These are phyloP conservation scores for Pycnomerus fuliginosus DNA, from an alignment of 2,888 invertebrate species.

Conservation along the genomic window DNA sequence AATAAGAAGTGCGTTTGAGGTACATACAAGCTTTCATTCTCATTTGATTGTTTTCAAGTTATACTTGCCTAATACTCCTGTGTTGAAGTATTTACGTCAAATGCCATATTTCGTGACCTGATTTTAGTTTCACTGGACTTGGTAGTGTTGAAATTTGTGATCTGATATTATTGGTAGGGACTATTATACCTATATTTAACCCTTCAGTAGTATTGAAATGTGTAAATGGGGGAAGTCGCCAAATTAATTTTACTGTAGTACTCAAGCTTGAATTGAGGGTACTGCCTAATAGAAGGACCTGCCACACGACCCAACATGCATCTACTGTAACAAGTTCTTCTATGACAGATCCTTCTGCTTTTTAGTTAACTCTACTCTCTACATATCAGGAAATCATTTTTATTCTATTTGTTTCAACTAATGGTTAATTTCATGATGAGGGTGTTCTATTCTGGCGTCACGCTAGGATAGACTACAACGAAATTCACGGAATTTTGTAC, in stretches of 20 bases:
- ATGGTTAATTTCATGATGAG: no score
- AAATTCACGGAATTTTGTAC: no score
- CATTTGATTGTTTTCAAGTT: conserved; percentile 3
- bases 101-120: conserved; percentile 21
- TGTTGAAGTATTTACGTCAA: conserved; percentile 7
- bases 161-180: background rate
- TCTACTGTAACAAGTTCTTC: no score
- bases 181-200: background rate
- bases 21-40: background rate
- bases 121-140: conserved; percentile 6
- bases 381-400: no score
- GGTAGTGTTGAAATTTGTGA: conserved; percentile 1
- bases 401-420: no score
- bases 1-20: conserved; percentile 19
- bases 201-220: no score
- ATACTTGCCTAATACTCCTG: conserved; percentile 1
- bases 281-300: background rate
- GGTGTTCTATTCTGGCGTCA: no score
- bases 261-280: background rate
- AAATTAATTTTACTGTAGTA: background rate
- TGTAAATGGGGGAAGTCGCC: background rate
- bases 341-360: no score
- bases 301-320: no score
- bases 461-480: no score
- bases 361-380: no score